phyloP scores from a whole-genome alignment of 2,797 vertebrate genomes.

The Channa striata region DNA sequence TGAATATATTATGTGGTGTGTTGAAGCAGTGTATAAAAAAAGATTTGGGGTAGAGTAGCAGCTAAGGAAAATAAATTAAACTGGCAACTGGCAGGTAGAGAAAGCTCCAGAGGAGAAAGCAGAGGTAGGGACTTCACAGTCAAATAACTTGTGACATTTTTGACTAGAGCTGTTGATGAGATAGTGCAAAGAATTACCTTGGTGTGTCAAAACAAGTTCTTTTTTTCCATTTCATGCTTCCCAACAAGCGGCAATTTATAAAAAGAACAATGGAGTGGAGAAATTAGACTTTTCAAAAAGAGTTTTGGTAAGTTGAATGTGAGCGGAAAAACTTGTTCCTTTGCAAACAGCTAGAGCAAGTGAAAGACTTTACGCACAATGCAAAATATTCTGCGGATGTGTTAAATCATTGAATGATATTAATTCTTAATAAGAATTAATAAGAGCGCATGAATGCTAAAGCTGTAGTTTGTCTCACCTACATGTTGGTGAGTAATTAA shows the following conservation, averaged over 20 bases:
- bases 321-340: constrained; percentile 28
- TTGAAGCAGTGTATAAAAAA: constrained; percentile 39
- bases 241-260: constrained; percentile 59
- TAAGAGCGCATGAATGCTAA: background rate
- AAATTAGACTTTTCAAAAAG: constrained; percentile 64
- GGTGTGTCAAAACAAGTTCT: constrained; percentile 72
- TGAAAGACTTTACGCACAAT: constrained; percentile 1
- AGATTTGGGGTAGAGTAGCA: constrained; percentile 48
- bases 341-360: constrained; percentile 13
- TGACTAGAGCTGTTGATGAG: constrained; percentile 78
- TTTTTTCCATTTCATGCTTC: constrained; percentile 53
- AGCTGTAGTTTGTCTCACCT: constrained; percentile 15
- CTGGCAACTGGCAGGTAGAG: constrained; percentile 63
- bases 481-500: constrained; percentile 23
- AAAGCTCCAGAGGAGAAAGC: constrained; percentile 54
- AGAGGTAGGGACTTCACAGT: constrained; percentile 70
- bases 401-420: too few species aligned
- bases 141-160: constrained; percentile 79
- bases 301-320: constrained; percentile 50
- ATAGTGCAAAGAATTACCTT: constrained; percentile 70
- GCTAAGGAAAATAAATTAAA: constrained; percentile 67
- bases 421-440: too few species aligned
- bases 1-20: constrained; percentile 60
- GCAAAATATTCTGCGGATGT: constrained; percentile 4
- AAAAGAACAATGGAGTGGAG: constrained; percentile 66